Percentiles rank a stretch among this genome's conserved stretches.
Conservation (phyloP, 2,797 vertebrate genomes). For the Simalia tracyae region DNA sequence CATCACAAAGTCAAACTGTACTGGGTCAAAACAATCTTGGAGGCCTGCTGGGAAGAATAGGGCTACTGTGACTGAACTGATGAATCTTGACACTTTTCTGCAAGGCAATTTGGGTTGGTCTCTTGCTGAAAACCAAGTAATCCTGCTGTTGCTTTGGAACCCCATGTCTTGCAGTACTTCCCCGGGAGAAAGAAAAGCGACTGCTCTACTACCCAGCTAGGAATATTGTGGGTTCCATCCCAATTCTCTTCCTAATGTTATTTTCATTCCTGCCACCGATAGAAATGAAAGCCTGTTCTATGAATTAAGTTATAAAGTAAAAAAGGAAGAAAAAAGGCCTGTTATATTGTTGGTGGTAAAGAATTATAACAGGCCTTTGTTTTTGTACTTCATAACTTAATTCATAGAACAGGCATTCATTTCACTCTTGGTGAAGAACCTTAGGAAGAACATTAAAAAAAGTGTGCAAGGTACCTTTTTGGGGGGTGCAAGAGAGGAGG, state of each 20-base stretch:
- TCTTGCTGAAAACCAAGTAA: neutral
- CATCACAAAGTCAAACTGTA: neutral
- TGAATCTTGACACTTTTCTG: neutral
- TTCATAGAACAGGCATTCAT: too few relatives aligned
- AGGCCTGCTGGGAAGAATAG: neutral
- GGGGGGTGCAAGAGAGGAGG: neutral
- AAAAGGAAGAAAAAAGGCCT: neutral
- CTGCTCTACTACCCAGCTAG: neutral
- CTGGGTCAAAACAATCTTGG: neutral
- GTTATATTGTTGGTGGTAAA: neutral
- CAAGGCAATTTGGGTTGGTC: neutral
- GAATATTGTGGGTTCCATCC: neutral
- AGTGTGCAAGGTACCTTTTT: neutral
- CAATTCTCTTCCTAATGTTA: neutral
- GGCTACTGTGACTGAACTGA: neutral
- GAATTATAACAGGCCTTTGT: too few relatives aligned
- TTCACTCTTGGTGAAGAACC: neutral
- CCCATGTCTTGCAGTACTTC: neutral
- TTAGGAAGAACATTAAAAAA: neutral
- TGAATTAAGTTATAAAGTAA: neutral
- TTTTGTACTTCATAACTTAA: too few relatives aligned
- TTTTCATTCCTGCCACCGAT: neutral
- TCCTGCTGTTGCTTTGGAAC: neutral
- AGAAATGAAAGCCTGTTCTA: neutral
- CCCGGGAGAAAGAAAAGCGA: neutral